Evolutionary conservation across 2,888 invertebrate species (phyloP).

Genomic region (Sinhomidia bicolor): DNA sequence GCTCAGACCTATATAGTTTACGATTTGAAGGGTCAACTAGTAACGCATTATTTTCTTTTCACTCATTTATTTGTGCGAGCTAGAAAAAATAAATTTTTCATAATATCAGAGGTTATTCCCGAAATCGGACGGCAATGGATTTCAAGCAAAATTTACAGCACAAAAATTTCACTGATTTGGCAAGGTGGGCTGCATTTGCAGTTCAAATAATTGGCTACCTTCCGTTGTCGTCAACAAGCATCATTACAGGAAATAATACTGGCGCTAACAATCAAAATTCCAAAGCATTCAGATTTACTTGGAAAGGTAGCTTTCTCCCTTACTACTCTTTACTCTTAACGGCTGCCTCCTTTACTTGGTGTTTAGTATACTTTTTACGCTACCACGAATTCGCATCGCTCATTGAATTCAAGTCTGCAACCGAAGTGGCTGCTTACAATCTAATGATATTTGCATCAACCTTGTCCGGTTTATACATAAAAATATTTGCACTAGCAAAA

Average conservation of each 20-base stretch:
- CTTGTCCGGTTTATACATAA: slow-evolving; percentile 46
- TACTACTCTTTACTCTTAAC: slow-evolving; percentile 48
- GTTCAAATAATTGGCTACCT: slow-evolving; percentile 62
- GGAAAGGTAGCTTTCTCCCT: slow-evolving; percentile 38
- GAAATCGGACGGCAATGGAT: too few species aligned
- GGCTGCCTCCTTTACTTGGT: slow-evolving; percentile 55
- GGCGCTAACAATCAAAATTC: neutral
- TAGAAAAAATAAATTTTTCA: too few species aligned
- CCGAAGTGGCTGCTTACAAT: slow-evolving; percentile 62
- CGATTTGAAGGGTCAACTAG: too few species aligned
- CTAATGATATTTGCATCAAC: slow-evolving; percentile 48
- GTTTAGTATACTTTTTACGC: slow-evolving; percentile 50
- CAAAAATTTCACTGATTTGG: slow-evolving; percentile 14
- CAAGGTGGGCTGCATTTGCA: slow-evolving; percentile 48
- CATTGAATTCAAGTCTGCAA: slow-evolving; percentile 47
- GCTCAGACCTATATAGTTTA: too few species aligned
- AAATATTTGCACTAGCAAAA: slow-evolving; percentile 39
- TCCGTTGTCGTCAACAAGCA: slow-evolving; percentile 21
- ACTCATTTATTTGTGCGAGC: too few species aligned
- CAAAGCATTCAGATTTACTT: slow-evolving; percentile 39
- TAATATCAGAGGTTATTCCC: too few species aligned
- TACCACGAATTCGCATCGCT: slow-evolving; percentile 51
- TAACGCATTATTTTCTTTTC: too few species aligned
- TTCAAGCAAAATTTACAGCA: too few species aligned
- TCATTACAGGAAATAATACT: neutral